These are phyloP conservation scores for Hypercompe scribonia DNA, from an alignment of 2,888 invertebrate species.

Conservation along the genomic window DNA sequence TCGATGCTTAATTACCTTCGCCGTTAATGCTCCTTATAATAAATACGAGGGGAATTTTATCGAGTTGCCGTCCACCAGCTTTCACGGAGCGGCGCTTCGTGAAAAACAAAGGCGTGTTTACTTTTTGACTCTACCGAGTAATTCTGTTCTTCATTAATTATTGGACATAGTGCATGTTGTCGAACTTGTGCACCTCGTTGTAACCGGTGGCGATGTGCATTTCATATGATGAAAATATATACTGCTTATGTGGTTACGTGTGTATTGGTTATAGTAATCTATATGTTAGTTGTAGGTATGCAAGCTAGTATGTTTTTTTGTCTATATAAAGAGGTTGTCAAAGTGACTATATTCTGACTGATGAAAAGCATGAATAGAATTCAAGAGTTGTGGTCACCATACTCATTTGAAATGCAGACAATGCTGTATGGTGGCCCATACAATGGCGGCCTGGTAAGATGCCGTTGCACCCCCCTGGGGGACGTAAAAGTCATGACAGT, in stretches of 20 bases:
- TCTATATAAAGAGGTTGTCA: too few relatives aligned
- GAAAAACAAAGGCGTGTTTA: conserved; percentile 44
- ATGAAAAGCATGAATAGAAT: too few relatives aligned
- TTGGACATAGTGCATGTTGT: conserved; percentile 25
- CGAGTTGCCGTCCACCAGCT: conserved; percentile 48
- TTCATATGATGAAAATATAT: background rate
- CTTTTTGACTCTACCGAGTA: conserved; percentile 37
- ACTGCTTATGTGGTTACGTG: background rate
- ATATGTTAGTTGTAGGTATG: too few relatives aligned
- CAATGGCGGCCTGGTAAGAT: too few relatives aligned
- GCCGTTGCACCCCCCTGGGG: too few relatives aligned
- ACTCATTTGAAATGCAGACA: background rate
- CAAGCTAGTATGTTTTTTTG: too few relatives aligned
- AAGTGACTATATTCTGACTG: too few relatives aligned
- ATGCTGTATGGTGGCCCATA: too few relatives aligned
- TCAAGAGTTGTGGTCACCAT: too few relatives aligned
- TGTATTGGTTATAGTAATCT: background rate
- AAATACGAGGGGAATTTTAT: conserved; percentile 73
- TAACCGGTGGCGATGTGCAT: conserved; percentile 1
- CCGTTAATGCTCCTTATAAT: conserved; percentile 75
- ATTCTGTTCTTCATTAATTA: conserved; percentile 46
- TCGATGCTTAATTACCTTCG: conserved; percentile 79
- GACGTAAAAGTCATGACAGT: too few relatives aligned
- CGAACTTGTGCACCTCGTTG: conserved; percentile 12
- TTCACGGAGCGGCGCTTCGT: conserved; percentile 31